phyloP scores from a whole-genome alignment of 2,888 invertebrate genomes.

The Silvanus unidentatus region DNA sequence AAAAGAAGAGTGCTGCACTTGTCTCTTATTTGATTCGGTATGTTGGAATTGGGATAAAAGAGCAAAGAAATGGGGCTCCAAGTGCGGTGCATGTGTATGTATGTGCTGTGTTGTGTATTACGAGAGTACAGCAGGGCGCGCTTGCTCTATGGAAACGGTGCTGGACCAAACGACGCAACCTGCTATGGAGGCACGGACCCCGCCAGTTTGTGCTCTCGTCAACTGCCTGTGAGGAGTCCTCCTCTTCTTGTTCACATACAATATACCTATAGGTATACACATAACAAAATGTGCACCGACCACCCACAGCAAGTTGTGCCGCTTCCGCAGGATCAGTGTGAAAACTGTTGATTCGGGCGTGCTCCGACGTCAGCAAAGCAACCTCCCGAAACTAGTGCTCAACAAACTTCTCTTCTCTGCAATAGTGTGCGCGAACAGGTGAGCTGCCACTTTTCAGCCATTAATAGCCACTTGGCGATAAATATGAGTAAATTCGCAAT shows the following conservation, averaged over 20 bases:
- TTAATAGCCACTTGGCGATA: too few species aligned
- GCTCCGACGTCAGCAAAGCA: not conserved
- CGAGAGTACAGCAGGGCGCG: constrained; percentile 16
- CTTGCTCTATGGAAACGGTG: constrained; percentile 20
- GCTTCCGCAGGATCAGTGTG: too few species aligned
- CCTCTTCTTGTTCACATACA: not conserved
- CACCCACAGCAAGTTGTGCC: not conserved
- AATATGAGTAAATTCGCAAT: too few species aligned
- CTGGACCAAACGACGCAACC: constrained; percentile 21
- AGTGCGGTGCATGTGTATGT: too few species aligned
- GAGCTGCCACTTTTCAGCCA: too few species aligned
- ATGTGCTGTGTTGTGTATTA: not conserved
- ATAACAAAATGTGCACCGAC: not conserved
- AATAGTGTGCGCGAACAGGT: too few species aligned
- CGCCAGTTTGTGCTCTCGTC: constrained; percentile 19
- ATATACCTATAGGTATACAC: not conserved
- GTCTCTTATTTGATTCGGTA: constrained; percentile 31
- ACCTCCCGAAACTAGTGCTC: too few species aligned
- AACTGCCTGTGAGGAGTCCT: constrained; percentile 1
- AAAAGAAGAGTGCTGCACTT: constrained; percentile 22
- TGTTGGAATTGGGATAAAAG: constrained; percentile 28
- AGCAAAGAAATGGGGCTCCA: constrained; percentile 7
- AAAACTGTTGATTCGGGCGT: constrained; percentile 3
- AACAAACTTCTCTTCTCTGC: too few species aligned
- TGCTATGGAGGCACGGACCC: constrained; percentile 10